Evolutionary conservation across 2,888 invertebrate genomes (phyloP).

Genomic region (Pyrochroa serraticornis): DNA sequence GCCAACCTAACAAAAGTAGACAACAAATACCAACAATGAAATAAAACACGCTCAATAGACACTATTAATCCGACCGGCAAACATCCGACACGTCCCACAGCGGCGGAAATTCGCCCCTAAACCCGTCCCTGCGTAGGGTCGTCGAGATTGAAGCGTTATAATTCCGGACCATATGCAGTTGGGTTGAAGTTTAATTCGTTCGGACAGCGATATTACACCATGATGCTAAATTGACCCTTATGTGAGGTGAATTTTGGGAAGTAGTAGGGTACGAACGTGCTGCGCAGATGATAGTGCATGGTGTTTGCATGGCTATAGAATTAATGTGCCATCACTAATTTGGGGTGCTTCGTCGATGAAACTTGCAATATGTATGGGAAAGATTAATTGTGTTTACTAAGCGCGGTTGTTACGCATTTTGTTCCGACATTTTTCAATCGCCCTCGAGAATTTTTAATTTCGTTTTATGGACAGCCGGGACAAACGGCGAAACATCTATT

Average conservation of each 20-base stretch:
- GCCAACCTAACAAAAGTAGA: slow-evolving; percentile 57
- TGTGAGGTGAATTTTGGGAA: slow-evolving; percentile 19
- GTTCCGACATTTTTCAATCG: slow-evolving; percentile 48
- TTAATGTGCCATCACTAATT: slow-evolving; percentile 60
- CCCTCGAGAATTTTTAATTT: slow-evolving; percentile 30
- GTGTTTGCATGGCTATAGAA: slow-evolving; percentile 57
- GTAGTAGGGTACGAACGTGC: slow-evolving; percentile 29
- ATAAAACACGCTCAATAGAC: slow-evolving; percentile 61
- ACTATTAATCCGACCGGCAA: slow-evolving; percentile 57
- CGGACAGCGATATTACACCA: slow-evolving; percentile 54
- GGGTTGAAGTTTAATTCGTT: slow-evolving; percentile 54
- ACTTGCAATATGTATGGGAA: slow-evolving; percentile 48
- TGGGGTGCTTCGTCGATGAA: slow-evolving; percentile 39
- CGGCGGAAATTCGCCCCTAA: slow-evolving; percentile 36
- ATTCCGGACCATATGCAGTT: slow-evolving; percentile 53
- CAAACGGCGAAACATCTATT: slow-evolving; percentile 48
- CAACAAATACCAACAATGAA: slow-evolving; percentile 60
- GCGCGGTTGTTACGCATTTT: slow-evolving; percentile 53
- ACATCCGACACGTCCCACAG: slow-evolving; percentile 52
- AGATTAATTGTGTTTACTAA: slow-evolving; percentile 45
- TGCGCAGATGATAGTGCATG: slow-evolving; percentile 50
- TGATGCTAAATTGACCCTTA: slow-evolving; percentile 38
- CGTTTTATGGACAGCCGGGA: slow-evolving; percentile 4
- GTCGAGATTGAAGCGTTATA: slow-evolving; percentile 50
- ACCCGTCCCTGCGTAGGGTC: slow-evolving; percentile 13